Evolutionary conservation across 2,888 invertebrate genomes (phyloP).

Genomic region (Lucinisca nassula): DNA sequence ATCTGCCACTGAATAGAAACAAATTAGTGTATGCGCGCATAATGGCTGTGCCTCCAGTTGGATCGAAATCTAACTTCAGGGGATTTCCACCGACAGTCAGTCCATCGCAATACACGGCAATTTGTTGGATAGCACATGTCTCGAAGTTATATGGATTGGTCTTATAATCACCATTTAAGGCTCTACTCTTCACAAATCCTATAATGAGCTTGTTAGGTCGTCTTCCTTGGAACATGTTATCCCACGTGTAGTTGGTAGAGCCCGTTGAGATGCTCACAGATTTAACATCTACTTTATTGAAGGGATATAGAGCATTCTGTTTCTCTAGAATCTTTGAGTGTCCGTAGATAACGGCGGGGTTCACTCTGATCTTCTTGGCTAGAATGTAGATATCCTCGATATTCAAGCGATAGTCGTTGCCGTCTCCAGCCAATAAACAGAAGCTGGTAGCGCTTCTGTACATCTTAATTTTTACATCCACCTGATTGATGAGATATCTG

Average conservation of each 20-base stretch:
- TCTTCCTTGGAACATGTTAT: constrained; percentile 57
- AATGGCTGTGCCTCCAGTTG: background rate
- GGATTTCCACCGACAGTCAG: constrained; percentile 50
- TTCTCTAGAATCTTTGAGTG: constrained; percentile 48
- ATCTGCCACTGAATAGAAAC: constrained; percentile 30
- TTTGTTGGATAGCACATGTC: constrained; percentile 43
- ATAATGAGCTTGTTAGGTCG: constrained; percentile 44
- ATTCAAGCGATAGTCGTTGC: constrained; percentile 18
- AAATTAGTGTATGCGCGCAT: constrained; percentile 41
- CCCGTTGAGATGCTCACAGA: constrained; percentile 43
- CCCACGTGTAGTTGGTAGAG: constrained; percentile 41
- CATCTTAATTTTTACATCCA: constrained; percentile 57
- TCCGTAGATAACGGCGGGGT: constrained; percentile 55
- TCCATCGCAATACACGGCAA: constrained; percentile 51
- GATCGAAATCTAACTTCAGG: constrained; percentile 41
- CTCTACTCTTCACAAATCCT: constrained; percentile 50
- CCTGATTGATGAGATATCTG: constrained; percentile 62
- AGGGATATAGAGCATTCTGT: constrained; percentile 44
- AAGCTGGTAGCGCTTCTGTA: constrained; percentile 52
- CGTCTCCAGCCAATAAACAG: constrained; percentile 38
- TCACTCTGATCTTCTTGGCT: constrained; percentile 47
- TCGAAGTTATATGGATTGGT: constrained; percentile 54
- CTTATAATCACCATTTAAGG: constrained; percentile 35
- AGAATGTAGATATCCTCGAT: constrained; percentile 42
- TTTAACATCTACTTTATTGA: constrained; percentile 22